A percentile compares a stretch with the other conserved stretches of the same genome.
phyloP scores from a whole-genome alignment of 2,113 vertebrate species.

The Oenanthe oenanthe region DNA sequence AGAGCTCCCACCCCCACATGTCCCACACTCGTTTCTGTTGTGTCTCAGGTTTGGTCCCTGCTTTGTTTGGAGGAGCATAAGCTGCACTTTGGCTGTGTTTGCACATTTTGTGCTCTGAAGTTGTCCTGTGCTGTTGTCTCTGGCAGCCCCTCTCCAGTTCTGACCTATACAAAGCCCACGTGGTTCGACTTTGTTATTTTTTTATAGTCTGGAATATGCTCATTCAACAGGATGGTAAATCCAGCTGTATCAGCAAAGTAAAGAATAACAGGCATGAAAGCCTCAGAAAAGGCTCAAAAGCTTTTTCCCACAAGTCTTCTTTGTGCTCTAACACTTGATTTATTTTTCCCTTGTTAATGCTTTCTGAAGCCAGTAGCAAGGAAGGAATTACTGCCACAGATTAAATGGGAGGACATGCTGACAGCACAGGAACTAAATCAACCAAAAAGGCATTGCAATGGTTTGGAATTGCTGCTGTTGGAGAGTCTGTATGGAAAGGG shows the following conservation, averaged over 20 bases:
- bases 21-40: neutral
- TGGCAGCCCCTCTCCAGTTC: slow-evolving; percentile 7
- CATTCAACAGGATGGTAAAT: slow-evolving; percentile 62
- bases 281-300: slow-evolving; percentile 48
- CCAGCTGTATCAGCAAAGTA: slow-evolving; percentile 64
- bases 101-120: neutral
- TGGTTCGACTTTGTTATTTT: slow-evolving; percentile 44
- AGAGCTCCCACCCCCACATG: neutral
- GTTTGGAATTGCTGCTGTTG: neutral
- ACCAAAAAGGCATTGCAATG: neutral
- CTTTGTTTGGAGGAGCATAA: slow-evolving; percentile 20
- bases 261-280: slow-evolving; percentile 66
- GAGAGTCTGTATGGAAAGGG: neutral
- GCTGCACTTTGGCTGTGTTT: neutral
- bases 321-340: slow-evolving; percentile 63
- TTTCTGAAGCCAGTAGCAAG: slow-evolving; percentile 63
- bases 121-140: slow-evolving; percentile 20
- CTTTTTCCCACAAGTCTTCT: slow-evolving; percentile 65
- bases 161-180: slow-evolving; percentile 47
- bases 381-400: slow-evolving; percentile 49
- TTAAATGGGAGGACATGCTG: slow-evolving; percentile 31
- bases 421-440: slow-evolving; percentile 54
- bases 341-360: slow-evolving; percentile 60
- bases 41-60: neutral
- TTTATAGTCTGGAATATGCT: slow-evolving; percentile 47